Percentiles rank a stretch among this genome's conserved stretches.
Evolutionary conservation across 2,888 invertebrate genomes (phyloP).

Genomic region (Mythimna lalbum): DNA sequence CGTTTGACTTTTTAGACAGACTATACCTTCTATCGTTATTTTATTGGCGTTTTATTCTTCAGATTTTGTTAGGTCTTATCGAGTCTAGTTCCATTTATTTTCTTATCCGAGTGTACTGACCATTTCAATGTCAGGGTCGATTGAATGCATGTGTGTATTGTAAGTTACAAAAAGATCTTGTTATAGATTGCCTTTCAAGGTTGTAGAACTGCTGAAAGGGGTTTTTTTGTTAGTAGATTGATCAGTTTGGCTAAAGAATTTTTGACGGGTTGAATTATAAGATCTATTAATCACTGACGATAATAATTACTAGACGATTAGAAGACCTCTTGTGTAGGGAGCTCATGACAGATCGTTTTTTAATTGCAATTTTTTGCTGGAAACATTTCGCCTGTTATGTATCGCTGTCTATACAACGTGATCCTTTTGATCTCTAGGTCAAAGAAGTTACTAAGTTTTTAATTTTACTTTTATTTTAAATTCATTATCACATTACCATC

Average conservation of each 20-base stretch:
- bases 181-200: conserved; percentile 44
- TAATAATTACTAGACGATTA: conserved; percentile 7
- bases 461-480: too few species aligned
- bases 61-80: not conserved
- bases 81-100: not conserved
- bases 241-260: conserved; percentile 2
- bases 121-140: conserved; percentile 46
- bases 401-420: not conserved
- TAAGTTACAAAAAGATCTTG: conserved; percentile 34
- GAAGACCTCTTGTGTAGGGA: conserved; percentile 1
- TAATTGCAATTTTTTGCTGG: conserved; percentile 17
- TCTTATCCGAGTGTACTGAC: conserved; percentile 39
- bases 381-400: not conserved
- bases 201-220: conserved; percentile 19
- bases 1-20: too few species aligned
- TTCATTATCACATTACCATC: too few species aligned
- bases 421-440: too few species aligned
- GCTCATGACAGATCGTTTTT: conserved; percentile 18
- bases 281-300: conserved; percentile 21
- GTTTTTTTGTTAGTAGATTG: conserved; percentile 21
- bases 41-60: not conserved
- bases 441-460: too few species aligned
- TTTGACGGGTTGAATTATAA: conserved; percentile 9
- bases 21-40: not conserved
- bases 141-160: conserved; percentile 22